A percentile compares a stretch with the other conserved stretches of the same genome.
phyloP scores from a whole-genome alignment of 2,113 vertebrate genomes.

The Lampris incognitus region DNA sequence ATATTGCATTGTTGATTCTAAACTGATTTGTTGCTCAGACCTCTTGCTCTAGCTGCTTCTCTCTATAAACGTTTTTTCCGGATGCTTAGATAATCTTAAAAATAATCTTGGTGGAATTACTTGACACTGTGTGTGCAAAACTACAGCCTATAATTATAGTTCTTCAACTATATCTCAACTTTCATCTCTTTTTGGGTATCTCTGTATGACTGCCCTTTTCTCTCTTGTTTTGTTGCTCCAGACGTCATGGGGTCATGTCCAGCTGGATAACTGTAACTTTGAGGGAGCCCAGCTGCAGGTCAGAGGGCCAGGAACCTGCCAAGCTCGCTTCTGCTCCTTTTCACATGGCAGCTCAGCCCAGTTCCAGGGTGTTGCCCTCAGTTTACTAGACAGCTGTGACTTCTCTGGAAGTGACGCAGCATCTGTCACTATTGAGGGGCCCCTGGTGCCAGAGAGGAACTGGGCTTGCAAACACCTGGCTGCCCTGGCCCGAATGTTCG shows the following conservation, averaged over 20 bases:
- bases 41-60: too few species aligned
- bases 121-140: too few species aligned
- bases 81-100: neutral
- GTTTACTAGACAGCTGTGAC: constrained; percentile 91
- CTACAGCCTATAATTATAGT: neutral
- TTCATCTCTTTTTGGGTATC: constrained; percentile 9
- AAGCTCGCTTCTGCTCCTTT: constrained; percentile 92
- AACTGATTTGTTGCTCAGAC: too few species aligned
- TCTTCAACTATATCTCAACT: neutral
- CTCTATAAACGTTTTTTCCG: neutral
- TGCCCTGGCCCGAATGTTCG: constrained; percentile 81
- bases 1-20: too few species aligned
- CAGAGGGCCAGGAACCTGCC: constrained; percentile 88
- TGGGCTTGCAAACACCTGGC: constrained; percentile 92
- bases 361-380: constrained; percentile 86
- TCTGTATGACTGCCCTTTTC: neutral
- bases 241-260: constrained; percentile 90
- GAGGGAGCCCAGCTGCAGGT: constrained; percentile 91
- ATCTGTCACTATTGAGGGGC: constrained; percentile 90
- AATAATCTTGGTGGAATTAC: neutral
- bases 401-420: constrained; percentile 90
- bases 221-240: constrained; percentile 54
- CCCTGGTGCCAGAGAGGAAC: constrained; percentile 87
- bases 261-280: constrained; percentile 92
- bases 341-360: constrained; percentile 87